A percentile compares a stretch with the other conserved stretches of the same genome.
Conservation (phyloP, 2,113 vertebrate genomes). For the Microtus ochrogaster region DNA sequence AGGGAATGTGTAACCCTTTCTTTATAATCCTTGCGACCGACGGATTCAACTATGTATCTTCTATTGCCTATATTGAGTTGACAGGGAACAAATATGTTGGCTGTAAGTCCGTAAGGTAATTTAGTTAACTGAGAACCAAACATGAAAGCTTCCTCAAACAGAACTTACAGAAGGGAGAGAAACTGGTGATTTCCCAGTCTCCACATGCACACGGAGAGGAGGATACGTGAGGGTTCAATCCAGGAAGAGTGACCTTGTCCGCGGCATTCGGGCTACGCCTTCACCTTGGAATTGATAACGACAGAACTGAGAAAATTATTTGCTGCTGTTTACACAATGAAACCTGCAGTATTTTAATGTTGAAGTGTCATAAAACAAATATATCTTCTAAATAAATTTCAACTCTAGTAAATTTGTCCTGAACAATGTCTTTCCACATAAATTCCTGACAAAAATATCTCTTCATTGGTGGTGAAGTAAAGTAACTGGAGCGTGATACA, state of each 20-base stretch:
- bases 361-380: background rate
- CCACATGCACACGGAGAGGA: background rate
- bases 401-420: background rate
- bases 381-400: background rate
- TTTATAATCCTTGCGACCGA: background rate
- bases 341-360: background rate
- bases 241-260: background rate
- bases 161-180: background rate
- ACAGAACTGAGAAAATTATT: constrained; percentile 8
- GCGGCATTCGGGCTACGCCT: background rate
- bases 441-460: background rate
- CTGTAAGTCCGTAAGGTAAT: background rate
- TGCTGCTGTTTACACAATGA: background rate
- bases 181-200: background rate
- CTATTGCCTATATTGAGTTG: background rate
- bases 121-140: background rate
- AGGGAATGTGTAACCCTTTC: background rate
- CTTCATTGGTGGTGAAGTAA: background rate
- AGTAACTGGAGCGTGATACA: background rate
- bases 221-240: background rate
- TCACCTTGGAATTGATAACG: background rate
- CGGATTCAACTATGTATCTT: background rate
- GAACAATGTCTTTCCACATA: background rate
- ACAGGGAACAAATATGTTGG: background rate
- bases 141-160: background rate